Evolutionary conservation across 2,113 vertebrate genomes (phyloP).

Genomic region (Corythoichthys intestinalis): DNA sequence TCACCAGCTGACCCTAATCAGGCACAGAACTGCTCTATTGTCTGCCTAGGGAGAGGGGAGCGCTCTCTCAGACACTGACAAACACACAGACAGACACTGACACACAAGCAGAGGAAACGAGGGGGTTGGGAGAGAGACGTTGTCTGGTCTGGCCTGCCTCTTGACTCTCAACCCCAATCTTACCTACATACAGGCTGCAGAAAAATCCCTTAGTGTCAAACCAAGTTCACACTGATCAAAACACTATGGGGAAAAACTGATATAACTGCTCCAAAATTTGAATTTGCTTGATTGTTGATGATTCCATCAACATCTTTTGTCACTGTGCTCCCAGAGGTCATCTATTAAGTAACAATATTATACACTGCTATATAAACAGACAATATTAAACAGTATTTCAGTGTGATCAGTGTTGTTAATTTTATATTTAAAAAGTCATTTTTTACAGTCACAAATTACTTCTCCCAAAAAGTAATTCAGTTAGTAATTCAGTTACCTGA

Average conservation of each 20-base stretch:
- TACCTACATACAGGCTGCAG: neutral
- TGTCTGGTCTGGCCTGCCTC: slow-evolving; percentile 54
- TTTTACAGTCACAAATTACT: too few relatives aligned
- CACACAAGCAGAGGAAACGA: slow-evolving; percentile 46
- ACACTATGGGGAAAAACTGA: neutral
- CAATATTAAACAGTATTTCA: too few relatives aligned
- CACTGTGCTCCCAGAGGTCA: neutral
- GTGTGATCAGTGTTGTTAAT: too few relatives aligned
- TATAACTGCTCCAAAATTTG: neutral
- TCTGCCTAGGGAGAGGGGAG: slow-evolving; percentile 45
- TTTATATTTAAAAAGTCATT: too few relatives aligned
- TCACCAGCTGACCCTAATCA: slow-evolving; percentile 73
- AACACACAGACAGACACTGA: slow-evolving; percentile 21
- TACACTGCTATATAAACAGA: neutral
- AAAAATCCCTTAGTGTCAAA: neutral
- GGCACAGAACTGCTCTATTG: slow-evolving; percentile 63
- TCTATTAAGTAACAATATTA: neutral
- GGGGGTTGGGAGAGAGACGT: slow-evolving; percentile 39
- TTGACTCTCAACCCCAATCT: slow-evolving; percentile 52
- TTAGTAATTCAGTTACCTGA: too few relatives aligned
- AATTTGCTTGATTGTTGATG: neutral
- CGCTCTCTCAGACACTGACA: slow-evolving; percentile 17
- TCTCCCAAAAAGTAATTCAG: too few relatives aligned
- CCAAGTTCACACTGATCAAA: too few relatives aligned
- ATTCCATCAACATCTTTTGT: neutral